Percentiles rank a stretch among this genome's conserved stretches.
phyloP scores from a whole-genome alignment of 1,140 invertebrate genomes.

The Pararge aegeria region DNA sequence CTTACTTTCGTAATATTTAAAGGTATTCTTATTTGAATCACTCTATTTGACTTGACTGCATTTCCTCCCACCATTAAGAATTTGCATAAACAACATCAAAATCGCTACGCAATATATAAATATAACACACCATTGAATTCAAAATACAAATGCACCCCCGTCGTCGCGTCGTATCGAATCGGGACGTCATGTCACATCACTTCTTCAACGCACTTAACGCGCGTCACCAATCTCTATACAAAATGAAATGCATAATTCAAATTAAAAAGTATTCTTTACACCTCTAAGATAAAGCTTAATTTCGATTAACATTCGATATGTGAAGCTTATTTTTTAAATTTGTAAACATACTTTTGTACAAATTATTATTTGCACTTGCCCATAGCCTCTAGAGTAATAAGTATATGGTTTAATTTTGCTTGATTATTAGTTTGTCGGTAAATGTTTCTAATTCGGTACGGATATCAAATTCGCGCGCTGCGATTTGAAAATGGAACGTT shows the following conservation, averaged over 20 bases:
- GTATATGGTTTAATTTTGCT: conserved; percentile 13
- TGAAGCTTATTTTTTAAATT: not conserved
- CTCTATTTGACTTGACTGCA: not conserved
- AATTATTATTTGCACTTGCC: not conserved
- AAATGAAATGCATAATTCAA: not conserved
- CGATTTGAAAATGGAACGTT: conserved; percentile 40
- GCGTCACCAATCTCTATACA: conserved; percentile 34
- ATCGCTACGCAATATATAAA: conserved; percentile 34
- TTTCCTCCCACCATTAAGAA: conserved; percentile 28
- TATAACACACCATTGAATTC: conserved; percentile 32
- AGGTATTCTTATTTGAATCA: not conserved
- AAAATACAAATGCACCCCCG: conserved; percentile 46
- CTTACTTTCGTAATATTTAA: too few species aligned
- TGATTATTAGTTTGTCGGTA: conserved; percentile 3
- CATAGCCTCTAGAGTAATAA: conserved; percentile 5
- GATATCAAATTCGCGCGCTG: conserved; percentile 34
- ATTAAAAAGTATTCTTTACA: conserved; percentile 3
- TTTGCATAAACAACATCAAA: conserved; percentile 43
- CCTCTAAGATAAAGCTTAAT: conserved; percentile 17
- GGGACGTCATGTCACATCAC: conserved; percentile 43
- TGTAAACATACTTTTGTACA: not conserved
- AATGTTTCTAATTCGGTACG: conserved; percentile 25
- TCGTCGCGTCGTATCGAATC: conserved; percentile 44
- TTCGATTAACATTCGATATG: not conserved
- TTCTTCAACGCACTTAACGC: conserved; percentile 45